Evolutionary conservation across 2,797 vertebrate genomes (phyloP).

Genomic region (Aythya fuligula): DNA sequence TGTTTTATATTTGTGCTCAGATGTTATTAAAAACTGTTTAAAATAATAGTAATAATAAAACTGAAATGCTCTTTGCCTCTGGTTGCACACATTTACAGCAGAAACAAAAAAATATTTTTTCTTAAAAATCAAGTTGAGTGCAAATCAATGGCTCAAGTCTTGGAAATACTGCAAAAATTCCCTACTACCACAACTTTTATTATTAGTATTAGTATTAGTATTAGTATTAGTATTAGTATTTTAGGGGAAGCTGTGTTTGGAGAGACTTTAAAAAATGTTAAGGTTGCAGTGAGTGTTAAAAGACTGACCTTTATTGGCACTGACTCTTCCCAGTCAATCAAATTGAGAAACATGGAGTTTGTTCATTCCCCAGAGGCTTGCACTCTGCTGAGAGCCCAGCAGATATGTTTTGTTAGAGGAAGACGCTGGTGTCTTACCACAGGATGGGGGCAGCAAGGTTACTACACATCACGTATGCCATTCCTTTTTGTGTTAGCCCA

Average conservation of each 20-base stretch:
- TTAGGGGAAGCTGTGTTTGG: background rate
- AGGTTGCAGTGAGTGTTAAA: background rate
- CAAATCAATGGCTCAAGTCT: background rate
- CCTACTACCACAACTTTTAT: no score
- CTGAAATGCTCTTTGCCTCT: background rate
- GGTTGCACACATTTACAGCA: background rate
- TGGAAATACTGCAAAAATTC: background rate
- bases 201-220: no score
- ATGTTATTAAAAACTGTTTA: background rate
- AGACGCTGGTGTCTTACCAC: background rate
- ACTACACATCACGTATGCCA: background rate
- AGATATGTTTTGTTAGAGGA: background rate
- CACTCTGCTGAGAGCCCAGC: background rate
- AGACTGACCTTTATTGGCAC: background rate
- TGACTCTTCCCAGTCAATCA: background rate
- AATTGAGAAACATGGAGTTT: background rate
- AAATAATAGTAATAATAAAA: background rate
- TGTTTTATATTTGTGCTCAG: background rate
- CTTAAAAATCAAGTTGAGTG: background rate
- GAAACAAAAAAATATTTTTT: accelerated
- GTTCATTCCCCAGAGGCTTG: background rate
- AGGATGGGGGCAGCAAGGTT: background rate
- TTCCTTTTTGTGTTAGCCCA: background rate
- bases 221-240: no score
- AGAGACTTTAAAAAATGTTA: background rate